Evolutionary conservation across 2,113 vertebrate species (phyloP).

Genomic region (Menidia beryllina): DNA sequence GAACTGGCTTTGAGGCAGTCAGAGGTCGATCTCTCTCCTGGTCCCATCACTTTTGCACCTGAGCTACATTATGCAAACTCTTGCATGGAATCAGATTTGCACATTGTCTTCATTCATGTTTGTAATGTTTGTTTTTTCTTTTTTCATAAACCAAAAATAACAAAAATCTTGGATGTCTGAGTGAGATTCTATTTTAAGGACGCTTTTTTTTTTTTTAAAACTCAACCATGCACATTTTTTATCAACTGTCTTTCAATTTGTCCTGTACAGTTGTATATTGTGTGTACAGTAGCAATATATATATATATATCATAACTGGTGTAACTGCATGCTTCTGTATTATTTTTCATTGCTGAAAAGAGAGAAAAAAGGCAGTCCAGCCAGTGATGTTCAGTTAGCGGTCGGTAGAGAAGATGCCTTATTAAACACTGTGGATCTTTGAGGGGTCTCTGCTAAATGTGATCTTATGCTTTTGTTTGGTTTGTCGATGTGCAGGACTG

Average conservation of each 20-base stretch:
- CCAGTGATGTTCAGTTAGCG: conserved; percentile 44
- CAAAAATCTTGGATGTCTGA: conserved; percentile 19
- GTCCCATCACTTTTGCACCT: conserved; percentile 41
- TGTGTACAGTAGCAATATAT: conserved; percentile 71
- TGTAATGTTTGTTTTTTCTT: conserved; percentile 29
- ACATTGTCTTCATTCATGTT: conserved; percentile 69
- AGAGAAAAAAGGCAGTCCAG: conserved; percentile 28
- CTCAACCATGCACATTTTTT: conserved; percentile 68
- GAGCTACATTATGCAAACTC: conserved; percentile 67
- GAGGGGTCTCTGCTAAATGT: conserved; percentile 28
- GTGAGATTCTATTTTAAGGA: conserved; percentile 60
- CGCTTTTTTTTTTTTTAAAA: conserved; percentile 52
- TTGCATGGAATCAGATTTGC: conserved; percentile 74
- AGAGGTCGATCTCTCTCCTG: neutral
- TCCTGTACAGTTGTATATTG: conserved; percentile 68
- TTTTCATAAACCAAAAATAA: conserved; percentile 60
- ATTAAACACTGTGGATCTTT: conserved; percentile 64
- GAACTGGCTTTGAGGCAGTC: neutral
- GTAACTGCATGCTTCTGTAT: conserved; percentile 68
- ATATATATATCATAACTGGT: conserved; percentile 68
- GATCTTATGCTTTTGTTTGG: conserved; percentile 27
- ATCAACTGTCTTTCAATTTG: conserved; percentile 52
- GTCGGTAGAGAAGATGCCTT: conserved; percentile 62
- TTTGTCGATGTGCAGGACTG: conserved; percentile 41
- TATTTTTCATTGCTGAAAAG: conserved; percentile 40